Evolutionary conservation across 2,797 vertebrate genomes (phyloP).

Genomic region (Syngnathus rostellatus): DNA sequence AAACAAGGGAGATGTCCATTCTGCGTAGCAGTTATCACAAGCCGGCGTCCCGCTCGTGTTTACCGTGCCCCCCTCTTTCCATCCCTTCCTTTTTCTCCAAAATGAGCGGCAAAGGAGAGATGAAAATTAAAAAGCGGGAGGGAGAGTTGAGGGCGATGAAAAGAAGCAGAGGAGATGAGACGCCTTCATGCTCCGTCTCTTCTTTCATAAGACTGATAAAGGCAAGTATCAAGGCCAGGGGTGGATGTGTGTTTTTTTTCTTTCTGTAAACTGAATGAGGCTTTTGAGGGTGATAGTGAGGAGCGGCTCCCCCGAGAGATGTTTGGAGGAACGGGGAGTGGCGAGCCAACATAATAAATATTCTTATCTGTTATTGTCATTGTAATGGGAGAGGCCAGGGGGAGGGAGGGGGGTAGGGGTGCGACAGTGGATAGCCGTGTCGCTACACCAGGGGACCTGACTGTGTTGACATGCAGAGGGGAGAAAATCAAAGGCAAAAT

Average conservation of each 20-base stretch:
- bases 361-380: slow-evolving; percentile 73
- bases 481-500: slow-evolving; percentile 57
- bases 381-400: slow-evolving; percentile 66
- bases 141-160: slow-evolving; percentile 57
- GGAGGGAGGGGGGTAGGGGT: slow-evolving; percentile 40
- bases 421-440: slow-evolving; percentile 59
- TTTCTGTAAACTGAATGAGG: slow-evolving; percentile 59
- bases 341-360: slow-evolving; percentile 71
- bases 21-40: slow-evolving; percentile 72
- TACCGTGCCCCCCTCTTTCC: slow-evolving; percentile 31
- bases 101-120: slow-evolving; percentile 58
- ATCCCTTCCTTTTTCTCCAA: slow-evolving; percentile 46
- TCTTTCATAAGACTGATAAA: slow-evolving; percentile 67
- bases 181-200: slow-evolving; percentile 55
- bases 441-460: slow-evolving; percentile 56
- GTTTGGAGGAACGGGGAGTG: slow-evolving; percentile 65
- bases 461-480: slow-evolving; percentile 64
- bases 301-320: slow-evolving; percentile 62
- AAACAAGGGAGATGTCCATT: slow-evolving; percentile 78
- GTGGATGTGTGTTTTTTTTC: slow-evolving; percentile 53
- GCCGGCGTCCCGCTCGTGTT: slow-evolving; percentile 60
- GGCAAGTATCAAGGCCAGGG: slow-evolving; percentile 62
- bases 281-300: slow-evolving; percentile 66
- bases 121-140: slow-evolving; percentile 62
- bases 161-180: slow-evolving; percentile 58